A percentile compares a stretch with the other conserved stretches of the same genome.
phyloP scores from a whole-genome alignment of 2,888 invertebrate species.

The Rhagophthalmus giganteus region DNA sequence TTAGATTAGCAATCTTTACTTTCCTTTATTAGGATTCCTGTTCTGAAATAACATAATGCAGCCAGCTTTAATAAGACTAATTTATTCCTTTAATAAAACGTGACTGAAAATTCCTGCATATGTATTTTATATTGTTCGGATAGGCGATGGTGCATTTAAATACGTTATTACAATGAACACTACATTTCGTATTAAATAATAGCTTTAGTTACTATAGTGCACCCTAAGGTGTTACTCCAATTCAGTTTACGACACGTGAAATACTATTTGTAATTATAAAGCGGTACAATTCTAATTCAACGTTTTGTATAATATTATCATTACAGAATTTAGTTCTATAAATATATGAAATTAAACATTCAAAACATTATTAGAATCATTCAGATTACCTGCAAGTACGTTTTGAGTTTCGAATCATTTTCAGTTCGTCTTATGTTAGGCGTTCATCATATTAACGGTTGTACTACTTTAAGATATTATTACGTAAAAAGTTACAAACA shows the following conservation, averaged over 20 bases:
- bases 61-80: conserved; percentile 20
- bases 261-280: conserved; percentile 29
- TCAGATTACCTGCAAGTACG: too few relatives aligned
- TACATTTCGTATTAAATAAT: too few relatives aligned
- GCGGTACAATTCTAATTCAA: conserved; percentile 25
- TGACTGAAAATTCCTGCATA: conserved; percentile 19
- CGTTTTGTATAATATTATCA: conserved; percentile 30
- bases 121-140: conserved; percentile 22
- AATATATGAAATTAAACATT: too few relatives aligned
- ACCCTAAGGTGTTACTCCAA: conserved; percentile 29
- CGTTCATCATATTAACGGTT: too few relatives aligned
- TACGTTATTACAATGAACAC: too few relatives aligned
- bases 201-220: conserved; percentile 25
- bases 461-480: too few relatives aligned
- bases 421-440: too few relatives aligned
- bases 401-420: too few relatives aligned
- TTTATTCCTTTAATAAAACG: conserved; percentile 31
- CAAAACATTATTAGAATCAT: too few relatives aligned
- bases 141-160: too few relatives aligned
- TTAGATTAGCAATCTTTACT: conserved; percentile 36
- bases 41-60: conserved; percentile 20
- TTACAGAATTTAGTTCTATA: conserved; percentile 24
- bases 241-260: conserved; percentile 28
- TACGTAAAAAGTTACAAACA: too few relatives aligned
- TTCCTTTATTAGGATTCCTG: conserved; percentile 33